These are phyloP conservation scores for Lottia gigantea DNA, from an alignment of 2,888 invertebrate species.

Conservation along the genomic window DNA sequence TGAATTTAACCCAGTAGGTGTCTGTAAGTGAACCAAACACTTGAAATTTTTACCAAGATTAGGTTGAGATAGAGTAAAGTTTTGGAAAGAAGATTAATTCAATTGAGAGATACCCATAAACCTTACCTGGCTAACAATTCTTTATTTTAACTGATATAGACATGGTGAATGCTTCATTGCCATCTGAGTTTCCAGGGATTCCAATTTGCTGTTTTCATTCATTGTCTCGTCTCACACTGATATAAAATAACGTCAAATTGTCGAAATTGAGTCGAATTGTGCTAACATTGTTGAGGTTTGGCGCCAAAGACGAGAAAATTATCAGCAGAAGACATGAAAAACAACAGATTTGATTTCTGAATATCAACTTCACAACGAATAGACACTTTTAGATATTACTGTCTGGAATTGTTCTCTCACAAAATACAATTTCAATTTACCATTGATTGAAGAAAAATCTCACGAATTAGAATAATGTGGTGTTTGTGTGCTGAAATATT, in stretches of 20 bases:
- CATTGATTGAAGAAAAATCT: too few relatives aligned
- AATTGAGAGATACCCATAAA: background rate
- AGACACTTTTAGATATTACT: background rate
- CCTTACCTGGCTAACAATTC: background rate
- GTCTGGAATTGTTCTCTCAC: too few relatives aligned
- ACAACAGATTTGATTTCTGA: constrained; percentile 7
- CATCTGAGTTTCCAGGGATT: background rate
- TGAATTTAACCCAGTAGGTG: background rate
- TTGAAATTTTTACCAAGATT: constrained; percentile 3
- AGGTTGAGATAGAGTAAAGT: background rate
- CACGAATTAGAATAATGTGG: background rate
- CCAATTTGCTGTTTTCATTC: background rate
- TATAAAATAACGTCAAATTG: constrained; percentile 4
- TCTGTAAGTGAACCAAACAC: background rate
- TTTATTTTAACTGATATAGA: background rate
- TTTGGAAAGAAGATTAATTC: background rate
- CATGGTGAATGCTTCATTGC: background rate
- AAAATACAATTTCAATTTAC: too few relatives aligned
- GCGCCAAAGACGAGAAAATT: constrained; percentile 6
- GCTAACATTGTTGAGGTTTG: constrained; percentile 8
- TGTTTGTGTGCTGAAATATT: background rate
- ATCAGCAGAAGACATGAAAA: constrained; percentile 8
- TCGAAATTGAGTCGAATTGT: background rate
- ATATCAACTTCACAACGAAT: constrained; percentile 4
- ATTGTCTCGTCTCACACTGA: background rate